Conservation (phyloP, 2,797 vertebrate genomes). For the Eospalax fontanierii region DNA sequence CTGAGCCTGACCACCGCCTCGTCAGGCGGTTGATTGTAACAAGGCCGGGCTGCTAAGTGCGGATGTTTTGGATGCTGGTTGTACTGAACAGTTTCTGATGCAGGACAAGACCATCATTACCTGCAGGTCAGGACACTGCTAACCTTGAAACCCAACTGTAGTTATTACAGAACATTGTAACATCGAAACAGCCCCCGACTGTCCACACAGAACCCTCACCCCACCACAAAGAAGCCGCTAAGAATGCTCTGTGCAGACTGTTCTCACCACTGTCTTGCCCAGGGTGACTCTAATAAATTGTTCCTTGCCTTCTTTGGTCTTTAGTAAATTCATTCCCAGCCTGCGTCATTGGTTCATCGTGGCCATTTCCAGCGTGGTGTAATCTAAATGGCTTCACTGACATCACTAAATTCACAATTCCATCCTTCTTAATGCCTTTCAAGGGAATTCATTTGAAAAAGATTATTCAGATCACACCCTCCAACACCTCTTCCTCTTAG, state of each 20-base stretch:
- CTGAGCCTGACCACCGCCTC: neutral
- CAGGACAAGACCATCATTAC: neutral
- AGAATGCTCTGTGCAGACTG: neutral
- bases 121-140: neutral
- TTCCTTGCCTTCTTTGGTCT: too few relatives aligned
- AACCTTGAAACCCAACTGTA: neutral
- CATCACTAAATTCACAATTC: too few relatives aligned
- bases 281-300: too few relatives aligned
- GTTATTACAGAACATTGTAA: neutral
- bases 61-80: too few relatives aligned
- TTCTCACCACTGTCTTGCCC: too few relatives aligned
- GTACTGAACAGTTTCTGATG: neutral
- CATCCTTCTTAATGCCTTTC: too few relatives aligned
- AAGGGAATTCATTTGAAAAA: too few relatives aligned
- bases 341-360: too few relatives aligned
- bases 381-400: too few relatives aligned
- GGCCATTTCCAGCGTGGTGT: too few relatives aligned
- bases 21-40: neutral
- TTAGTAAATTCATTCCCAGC: too few relatives aligned
- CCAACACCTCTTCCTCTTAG: neutral
- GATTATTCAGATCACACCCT: too few relatives aligned
- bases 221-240: neutral
- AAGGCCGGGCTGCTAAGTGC: neutral
- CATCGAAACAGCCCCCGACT: neutral
- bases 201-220: neutral